These are phyloP conservation scores for Hydropotes inermis DNA, from an alignment of 2,113 vertebrate species.

Conservation along the genomic window DNA sequence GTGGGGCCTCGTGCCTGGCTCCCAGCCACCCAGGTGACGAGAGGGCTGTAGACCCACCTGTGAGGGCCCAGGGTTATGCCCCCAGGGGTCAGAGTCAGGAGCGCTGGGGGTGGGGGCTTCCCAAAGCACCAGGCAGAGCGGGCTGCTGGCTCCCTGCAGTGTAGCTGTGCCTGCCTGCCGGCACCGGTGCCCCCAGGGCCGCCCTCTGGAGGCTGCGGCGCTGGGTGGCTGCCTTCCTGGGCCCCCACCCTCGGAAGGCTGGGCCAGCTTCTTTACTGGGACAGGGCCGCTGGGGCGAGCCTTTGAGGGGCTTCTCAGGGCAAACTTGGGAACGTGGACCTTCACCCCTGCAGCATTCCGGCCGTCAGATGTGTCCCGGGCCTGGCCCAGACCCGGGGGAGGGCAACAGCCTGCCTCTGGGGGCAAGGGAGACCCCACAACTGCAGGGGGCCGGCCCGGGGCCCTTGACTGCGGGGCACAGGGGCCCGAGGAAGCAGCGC, in stretches of 20 bases:
- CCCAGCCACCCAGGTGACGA: accelerated
- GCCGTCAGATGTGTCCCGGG: not conserved
- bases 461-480: no score
- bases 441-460: accelerated
- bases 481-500: not conserved
- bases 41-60: not conserved
- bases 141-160: not conserved
- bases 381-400: not conserved
- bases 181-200: accelerated
- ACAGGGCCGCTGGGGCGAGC: not conserved
- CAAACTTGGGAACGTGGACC: accelerated
- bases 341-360: not conserved
- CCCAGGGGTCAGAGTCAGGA: not conserved
- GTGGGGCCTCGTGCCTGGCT: not conserved
- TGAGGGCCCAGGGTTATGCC: no score
- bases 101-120: not conserved
- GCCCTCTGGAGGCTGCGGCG: accelerated
- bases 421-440: accelerated
- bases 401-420: no score
- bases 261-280: not conserved
- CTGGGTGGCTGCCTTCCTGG: not conserved
- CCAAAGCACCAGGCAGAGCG: not conserved
- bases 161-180: accelerated
- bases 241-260: accelerated
- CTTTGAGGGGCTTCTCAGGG: not conserved